phyloP scores from a whole-genome alignment of 1,140 invertebrate genomes.

The Plectrocnemia conspersa region DNA sequence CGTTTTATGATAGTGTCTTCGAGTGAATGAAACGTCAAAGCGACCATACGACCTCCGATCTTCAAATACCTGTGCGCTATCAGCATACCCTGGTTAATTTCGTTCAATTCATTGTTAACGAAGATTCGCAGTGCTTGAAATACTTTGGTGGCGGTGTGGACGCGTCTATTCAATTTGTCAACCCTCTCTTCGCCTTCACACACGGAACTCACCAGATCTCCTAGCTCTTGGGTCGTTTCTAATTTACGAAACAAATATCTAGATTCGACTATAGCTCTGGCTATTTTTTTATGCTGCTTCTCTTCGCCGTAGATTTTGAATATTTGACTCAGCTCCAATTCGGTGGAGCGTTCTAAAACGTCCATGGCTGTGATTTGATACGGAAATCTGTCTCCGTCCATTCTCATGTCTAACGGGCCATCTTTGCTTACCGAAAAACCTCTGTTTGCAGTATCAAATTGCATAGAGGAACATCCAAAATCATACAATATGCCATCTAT shows the following conservation, averaged over 20 bases:
- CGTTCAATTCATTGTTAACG: constrained; percentile 96
- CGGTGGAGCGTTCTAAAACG: constrained; percentile 73
- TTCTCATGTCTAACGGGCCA: constrained; percentile 92
- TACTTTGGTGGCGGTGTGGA: constrained; percentile 84
- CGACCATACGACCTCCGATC: constrained; percentile 69
- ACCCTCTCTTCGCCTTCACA: constrained; percentile 54
- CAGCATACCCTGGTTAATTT: constrained; percentile 85
- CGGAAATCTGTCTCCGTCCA: constrained; percentile 73
- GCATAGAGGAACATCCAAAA: constrained; percentile 95
- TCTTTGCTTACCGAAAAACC: constrained; percentile 83
- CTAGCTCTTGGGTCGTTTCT: constrained; percentile 78
- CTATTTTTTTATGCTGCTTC: constrained; percentile 79
- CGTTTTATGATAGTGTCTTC: constrained; percentile 95
- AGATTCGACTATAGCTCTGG: constrained; percentile 82
- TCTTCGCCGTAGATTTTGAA: constrained; percentile 91
- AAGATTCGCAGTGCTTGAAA: constrained; percentile 95
- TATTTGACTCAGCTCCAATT: constrained; percentile 74
- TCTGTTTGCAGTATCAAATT: constrained; percentile 73
- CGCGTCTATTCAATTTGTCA: constrained; percentile 70
- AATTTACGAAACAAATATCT: constrained; percentile 76
- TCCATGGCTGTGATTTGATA: constrained; percentile 77
- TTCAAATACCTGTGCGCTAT: constrained; percentile 75
- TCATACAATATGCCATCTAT: constrained; percentile 90
- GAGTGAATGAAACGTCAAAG: constrained; percentile 86
- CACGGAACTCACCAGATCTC: constrained; percentile 68